These are phyloP conservation scores for Ptiloglossa arizonensis DNA, from an alignment of 1,140 invertebrate genomes.

Conservation along the genomic window DNA sequence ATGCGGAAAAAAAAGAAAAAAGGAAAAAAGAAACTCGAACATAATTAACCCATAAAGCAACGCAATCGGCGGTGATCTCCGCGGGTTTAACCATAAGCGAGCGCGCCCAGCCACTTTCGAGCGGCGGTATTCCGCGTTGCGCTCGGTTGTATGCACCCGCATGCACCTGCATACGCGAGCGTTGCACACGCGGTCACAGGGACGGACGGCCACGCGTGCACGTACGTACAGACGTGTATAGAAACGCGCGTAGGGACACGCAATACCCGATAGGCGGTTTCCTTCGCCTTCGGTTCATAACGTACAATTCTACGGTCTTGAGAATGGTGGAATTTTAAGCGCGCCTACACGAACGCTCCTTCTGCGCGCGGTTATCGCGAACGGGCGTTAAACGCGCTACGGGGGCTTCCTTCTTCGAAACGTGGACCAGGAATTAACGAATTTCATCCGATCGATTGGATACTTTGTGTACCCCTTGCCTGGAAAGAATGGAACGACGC, in stretches of 20 bases:
- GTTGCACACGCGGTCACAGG: conserved; percentile 26
- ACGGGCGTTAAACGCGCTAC: conserved; percentile 25
- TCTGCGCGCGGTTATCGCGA: conserved; percentile 20
- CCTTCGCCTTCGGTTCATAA: conserved; percentile 59
- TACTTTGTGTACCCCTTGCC: too few relatives aligned
- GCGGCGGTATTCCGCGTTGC: conserved; percentile 19
- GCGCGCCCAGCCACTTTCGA: conserved; percentile 26
- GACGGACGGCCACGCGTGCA: conserved; percentile 24
- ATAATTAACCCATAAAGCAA: conserved; percentile 77
- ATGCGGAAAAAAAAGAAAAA: conserved; percentile 48
- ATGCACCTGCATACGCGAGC: conserved; percentile 28
- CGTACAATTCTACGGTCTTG: conserved; percentile 43
- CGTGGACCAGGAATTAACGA: background rate
- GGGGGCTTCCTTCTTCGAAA: background rate
- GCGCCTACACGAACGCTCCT: conserved; percentile 9
- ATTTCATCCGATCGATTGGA: too few relatives aligned
- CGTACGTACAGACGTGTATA: conserved; percentile 2
- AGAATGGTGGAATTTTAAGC: conserved; percentile 63
- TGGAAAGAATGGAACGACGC: too few relatives aligned
- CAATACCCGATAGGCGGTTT: conserved; percentile 45
- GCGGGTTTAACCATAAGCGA: conserved; percentile 61
- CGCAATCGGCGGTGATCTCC: conserved; percentile 66
- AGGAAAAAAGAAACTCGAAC: conserved; percentile 53
- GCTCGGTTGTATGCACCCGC: conserved; percentile 21
- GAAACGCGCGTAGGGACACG: conserved; percentile 32